Evolutionary conservation across 2,888 invertebrate genomes (phyloP).

Genomic region (Palloptera scutellata): DNA sequence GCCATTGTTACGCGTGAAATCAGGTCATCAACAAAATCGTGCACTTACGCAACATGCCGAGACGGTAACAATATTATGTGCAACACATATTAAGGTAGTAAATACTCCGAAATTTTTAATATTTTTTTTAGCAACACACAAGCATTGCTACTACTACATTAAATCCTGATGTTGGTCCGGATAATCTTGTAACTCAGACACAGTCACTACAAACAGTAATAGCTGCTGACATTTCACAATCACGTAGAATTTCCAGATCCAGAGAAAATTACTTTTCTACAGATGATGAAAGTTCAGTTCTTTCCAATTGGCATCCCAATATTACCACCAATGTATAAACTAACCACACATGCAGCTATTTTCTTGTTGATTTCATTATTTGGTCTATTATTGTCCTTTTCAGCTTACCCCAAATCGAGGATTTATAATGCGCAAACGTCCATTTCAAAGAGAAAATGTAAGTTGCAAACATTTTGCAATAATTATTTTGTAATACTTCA

Average conservation of each 20-base stretch:
- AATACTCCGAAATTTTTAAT: too few species aligned
- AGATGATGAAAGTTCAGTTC: background rate
- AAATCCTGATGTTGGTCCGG: background rate
- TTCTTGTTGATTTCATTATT: too few species aligned
- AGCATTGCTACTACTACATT: background rate
- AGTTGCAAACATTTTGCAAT: background rate
- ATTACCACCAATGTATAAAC: background rate
- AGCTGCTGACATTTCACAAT: background rate
- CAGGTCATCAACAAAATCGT: conserved; percentile 4
- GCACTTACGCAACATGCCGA: too few species aligned
- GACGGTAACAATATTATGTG: too few species aligned
- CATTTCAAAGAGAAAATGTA: too few species aligned
- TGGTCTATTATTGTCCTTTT: too few species aligned
- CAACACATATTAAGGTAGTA: too few species aligned
- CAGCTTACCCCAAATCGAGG: too few species aligned
- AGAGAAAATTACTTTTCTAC: background rate
- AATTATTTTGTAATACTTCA: background rate
- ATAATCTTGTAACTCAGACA: background rate
- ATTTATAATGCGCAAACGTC: too few species aligned
- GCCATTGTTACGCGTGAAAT: conserved; percentile 32
- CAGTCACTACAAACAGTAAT: background rate
- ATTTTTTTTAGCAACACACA: too few species aligned
- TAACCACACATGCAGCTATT: too few species aligned
- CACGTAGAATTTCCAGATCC: background rate
- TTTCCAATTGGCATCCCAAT: background rate